phyloP scores from a whole-genome alignment of 2,888 invertebrate genomes.

The Ichneumoninae sp. region DNA sequence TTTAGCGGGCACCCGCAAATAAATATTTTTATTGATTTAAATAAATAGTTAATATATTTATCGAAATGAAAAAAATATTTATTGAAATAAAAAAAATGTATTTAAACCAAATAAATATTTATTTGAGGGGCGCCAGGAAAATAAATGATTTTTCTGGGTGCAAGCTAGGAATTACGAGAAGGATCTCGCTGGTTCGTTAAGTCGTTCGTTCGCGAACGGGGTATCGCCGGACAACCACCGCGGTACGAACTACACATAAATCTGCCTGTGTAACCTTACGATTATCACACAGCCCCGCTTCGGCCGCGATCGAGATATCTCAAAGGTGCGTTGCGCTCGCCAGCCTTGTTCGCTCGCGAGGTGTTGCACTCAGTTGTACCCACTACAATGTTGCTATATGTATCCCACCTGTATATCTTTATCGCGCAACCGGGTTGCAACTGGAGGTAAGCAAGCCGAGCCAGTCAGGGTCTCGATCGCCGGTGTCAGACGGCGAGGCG shows the following conservation, averaged over 20 bases:
- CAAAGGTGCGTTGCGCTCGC: slow-evolving; percentile 18
- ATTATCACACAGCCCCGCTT: background rate
- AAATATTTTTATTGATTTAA: too few relatives aligned
- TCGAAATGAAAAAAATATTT: too few relatives aligned
- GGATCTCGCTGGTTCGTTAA: background rate
- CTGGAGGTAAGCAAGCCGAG: background rate
- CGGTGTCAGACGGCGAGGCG: slow-evolving; percentile 34
- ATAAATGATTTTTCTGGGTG: too few relatives aligned
- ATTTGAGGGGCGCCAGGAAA: too few relatives aligned
- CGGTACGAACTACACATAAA: background rate
- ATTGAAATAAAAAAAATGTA: too few relatives aligned
- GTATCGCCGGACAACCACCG: slow-evolving; percentile 18
- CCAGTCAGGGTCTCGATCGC: slow-evolving; percentile 37
- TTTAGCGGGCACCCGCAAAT: too few relatives aligned
- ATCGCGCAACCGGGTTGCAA: background rate
- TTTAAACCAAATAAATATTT: too few relatives aligned
- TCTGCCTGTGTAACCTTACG: background rate
- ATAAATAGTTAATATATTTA: too few relatives aligned
- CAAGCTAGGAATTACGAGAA: slow-evolving; percentile 9
- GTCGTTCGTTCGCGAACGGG: slow-evolving; percentile 19
- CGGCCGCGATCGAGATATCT: slow-evolving; percentile 1
- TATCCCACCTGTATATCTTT: background rate
- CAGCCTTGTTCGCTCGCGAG: background rate
- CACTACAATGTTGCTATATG: background rate
- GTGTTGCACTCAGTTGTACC: background rate